These are phyloP conservation scores for Coelopa pilipes DNA, from an alignment of 2,888 invertebrate species.

Conservation along the genomic window DNA sequence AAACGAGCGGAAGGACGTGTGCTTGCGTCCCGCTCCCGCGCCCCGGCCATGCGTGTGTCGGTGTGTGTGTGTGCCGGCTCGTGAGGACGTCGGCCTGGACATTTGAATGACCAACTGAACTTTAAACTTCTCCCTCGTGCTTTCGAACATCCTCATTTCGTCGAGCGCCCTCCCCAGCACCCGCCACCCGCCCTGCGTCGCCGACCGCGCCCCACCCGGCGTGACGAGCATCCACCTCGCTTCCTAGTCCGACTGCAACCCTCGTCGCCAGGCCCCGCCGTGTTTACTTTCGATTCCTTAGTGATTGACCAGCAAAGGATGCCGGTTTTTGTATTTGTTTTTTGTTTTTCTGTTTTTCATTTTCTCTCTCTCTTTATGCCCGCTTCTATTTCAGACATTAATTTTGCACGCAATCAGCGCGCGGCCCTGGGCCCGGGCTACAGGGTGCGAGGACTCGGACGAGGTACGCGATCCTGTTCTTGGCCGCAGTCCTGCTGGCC, in stretches of 20 bases:
- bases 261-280: neutral
- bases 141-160: slow-evolving; percentile 39
- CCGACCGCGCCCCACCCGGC: neutral
- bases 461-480: too few species aligned
- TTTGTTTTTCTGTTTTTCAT: too few species aligned
- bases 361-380: too few species aligned
- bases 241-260: slow-evolving; percentile 23
- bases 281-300: slow-evolving; percentile 50
- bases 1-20: slow-evolving; percentile 40
- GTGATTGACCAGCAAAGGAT: slow-evolving; percentile 48
- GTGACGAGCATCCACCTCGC: too few species aligned
- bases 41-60: slow-evolving; percentile 1
- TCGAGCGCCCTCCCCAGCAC: neutral
- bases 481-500: too few species aligned
- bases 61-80: slow-evolving; percentile 10
- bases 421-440: too few species aligned
- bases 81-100: slow-evolving; percentile 34
- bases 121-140: slow-evolving; percentile 51
- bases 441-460: too few species aligned
- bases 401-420: too few species aligned
- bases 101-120: slow-evolving; percentile 60
- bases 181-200: too few species aligned
- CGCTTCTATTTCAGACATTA: too few species aligned
- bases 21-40: slow-evolving; percentile 2
- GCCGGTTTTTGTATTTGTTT: neutral